phyloP scores from a whole-genome alignment of 2,888 invertebrate genomes.

The Phyto melanocephala region DNA sequence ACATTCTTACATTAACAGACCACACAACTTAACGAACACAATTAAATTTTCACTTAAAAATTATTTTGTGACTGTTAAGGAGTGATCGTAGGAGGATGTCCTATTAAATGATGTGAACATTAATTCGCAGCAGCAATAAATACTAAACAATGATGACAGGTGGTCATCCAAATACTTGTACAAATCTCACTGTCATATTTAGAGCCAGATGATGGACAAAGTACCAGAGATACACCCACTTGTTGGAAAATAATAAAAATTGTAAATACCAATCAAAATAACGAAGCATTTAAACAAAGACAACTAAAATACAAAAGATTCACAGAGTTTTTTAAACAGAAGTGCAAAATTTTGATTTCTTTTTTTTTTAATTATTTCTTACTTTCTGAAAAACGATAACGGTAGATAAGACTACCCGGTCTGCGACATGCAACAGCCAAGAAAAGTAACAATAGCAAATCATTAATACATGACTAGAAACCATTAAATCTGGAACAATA shows the following conservation, averaged over 20 bases:
- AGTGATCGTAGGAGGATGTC: conserved; percentile 3
- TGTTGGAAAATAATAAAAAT: conserved; percentile 36
- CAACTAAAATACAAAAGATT: conserved; percentile 10
- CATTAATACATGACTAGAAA: conserved; percentile 43
- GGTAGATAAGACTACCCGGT: conserved; percentile 41
- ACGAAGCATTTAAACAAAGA: conserved; percentile 16
- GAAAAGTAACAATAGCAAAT: conserved; percentile 7
- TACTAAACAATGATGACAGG: neutral
- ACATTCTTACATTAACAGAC: too few species aligned
- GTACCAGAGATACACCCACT: conserved; percentile 58
- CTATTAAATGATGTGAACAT: neutral
- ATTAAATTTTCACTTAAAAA: neutral
- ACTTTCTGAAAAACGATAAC: conserved; percentile 21
- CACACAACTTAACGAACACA: neutral
- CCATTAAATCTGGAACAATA: conserved; percentile 51
- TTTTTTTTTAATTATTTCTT: neutral
- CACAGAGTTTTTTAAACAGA: conserved; percentile 43
- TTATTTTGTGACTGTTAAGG: conserved; percentile 9
- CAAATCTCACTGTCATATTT: neutral
- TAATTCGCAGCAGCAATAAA: conserved; percentile 11
- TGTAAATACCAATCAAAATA: conserved; percentile 54
- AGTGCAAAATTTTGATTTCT: conserved; percentile 42
- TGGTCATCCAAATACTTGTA: conserved; percentile 36
- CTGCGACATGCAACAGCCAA: neutral
- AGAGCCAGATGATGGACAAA: conserved; percentile 60